Evolutionary conservation across 2,888 invertebrate genomes (phyloP).

Genomic region (Lithophane ornitopus): DNA sequence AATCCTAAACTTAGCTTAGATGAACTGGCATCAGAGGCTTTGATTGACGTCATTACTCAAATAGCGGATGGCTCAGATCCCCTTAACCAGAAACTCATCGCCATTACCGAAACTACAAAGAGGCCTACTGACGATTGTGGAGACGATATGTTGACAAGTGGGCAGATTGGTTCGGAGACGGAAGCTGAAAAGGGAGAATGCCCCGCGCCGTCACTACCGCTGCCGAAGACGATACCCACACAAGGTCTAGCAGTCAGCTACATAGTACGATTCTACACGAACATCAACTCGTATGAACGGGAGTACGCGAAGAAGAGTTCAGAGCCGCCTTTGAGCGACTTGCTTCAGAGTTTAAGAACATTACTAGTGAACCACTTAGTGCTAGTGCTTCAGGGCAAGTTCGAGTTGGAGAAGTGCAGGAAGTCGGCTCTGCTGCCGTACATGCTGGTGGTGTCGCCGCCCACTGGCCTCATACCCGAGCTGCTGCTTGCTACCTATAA

Average conservation of each 20-base stretch:
- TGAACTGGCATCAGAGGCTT: constrained; percentile 92
- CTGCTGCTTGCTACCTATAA: constrained; percentile 91
- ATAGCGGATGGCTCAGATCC: constrained; percentile 91
- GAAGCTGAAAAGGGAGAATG: constrained; percentile 84
- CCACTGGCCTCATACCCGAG: constrained; percentile 94
- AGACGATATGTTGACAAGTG: constrained; percentile 81
- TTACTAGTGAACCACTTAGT: constrained; percentile 91
- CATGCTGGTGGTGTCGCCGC: constrained; percentile 93
- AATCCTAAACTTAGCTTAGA: constrained; percentile 87
- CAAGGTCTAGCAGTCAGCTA: constrained; percentile 87
- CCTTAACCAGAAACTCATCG: constrained; percentile 88
- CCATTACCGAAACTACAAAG: constrained; percentile 84
- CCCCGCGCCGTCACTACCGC: constrained; percentile 85
- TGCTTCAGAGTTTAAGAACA: constrained; percentile 91
- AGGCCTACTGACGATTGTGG: constrained; percentile 86
- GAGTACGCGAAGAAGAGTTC: constrained; percentile 94
- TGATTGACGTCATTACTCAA: constrained; percentile 92
- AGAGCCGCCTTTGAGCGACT: constrained; percentile 93
- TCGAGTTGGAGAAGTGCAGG: constrained; percentile 87
- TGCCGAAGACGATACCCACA: constrained; percentile 83
- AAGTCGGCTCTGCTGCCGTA: constrained; percentile 93
- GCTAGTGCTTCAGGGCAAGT: constrained; percentile 90
- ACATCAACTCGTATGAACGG: constrained; percentile 93
- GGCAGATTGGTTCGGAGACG: constrained; percentile 78
- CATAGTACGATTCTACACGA: constrained; percentile 91